phyloP scores from a whole-genome alignment of 2,797 vertebrate species.

The Ispidina lecontei region DNA sequence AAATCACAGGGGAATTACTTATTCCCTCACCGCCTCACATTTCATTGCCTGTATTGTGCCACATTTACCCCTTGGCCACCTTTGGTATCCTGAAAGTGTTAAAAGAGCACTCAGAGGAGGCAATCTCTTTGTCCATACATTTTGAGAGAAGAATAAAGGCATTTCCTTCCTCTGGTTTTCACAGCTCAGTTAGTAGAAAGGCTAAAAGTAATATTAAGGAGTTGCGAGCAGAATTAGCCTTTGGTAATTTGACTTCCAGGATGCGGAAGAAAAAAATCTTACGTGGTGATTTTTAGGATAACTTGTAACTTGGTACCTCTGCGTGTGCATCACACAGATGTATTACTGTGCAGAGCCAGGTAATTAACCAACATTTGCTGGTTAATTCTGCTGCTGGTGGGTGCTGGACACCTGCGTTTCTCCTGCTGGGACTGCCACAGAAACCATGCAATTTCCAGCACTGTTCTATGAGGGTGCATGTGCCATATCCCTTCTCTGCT shows the following conservation, averaged over 20 bases:
- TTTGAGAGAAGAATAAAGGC: conserved; percentile 53
- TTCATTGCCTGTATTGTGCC: neutral
- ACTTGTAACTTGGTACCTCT: neutral
- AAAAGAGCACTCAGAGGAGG: neutral
- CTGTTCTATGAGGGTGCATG: neutral
- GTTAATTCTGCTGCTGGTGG: neutral
- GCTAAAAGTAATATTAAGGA: conserved; percentile 44
- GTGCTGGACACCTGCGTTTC: neutral
- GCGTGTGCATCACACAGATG: neutral
- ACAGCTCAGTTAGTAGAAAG: conserved; percentile 24
- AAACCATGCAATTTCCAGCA: neutral
- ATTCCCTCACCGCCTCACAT: neutral
- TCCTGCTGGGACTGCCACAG: neutral
- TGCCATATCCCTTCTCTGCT: accelerated
- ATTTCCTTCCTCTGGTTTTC: conserved; percentile 50
- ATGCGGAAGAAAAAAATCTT: neutral
- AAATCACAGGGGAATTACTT: neutral
- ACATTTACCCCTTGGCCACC: neutral
- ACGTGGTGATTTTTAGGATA: neutral
- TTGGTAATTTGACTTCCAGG: conserved; percentile 45
- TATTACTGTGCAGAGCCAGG: neutral
- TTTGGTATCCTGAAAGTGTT: conserved; percentile 12
- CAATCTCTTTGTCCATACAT: conserved; percentile 10
- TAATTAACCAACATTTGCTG: neutral
- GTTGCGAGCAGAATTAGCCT: conserved; percentile 16